Base-by-base conservation (phyloP, 2,888 invertebrate species). In the Crossocerus cetratus region DNA sequence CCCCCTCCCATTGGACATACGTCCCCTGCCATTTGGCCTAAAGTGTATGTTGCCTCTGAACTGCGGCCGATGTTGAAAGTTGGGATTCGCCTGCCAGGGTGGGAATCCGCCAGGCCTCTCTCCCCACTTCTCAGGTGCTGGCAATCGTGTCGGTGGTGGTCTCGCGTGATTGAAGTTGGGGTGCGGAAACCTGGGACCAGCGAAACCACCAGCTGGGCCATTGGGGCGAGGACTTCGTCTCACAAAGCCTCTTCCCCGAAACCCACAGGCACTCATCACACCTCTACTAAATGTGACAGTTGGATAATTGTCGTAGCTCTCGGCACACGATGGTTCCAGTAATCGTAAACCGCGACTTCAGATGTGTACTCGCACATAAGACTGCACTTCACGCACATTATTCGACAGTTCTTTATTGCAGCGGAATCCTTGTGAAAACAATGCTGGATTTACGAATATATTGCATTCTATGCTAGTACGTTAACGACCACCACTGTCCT, bases 261-360 rank as follows among this genome's bases (percentile, higher is more conserved):
- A 89, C 68, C 84, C 81, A 69, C 83, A 81, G 73, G 81, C 80
- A 56, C 85, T 87, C 88, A 88, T 88, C 72, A 84, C 86, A 80
- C 76, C 32, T 32, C 8, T 71, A 69, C 61, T 14, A 44, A 64
- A 69, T 53, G 13, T 32, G 43, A 62, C n/a, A 45, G 66, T 55
- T 57, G 54, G 67, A 63, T 63, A 73, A 70, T 70, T 22, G 67
- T 62, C 54, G 56, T 20, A 43, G 64, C 58, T 74, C 58, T 49
- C 54, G 65, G 64, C 49, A 14, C 53, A 62, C 43, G 58, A 42
- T 59, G 58, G 53, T 58, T 55, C 61, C 53, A 55, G 74, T 22
- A 64, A 45, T 69, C 61, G 61, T 64, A 2, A 0, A n/a, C 66
- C 21, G 23, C 44, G 61, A 57, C 55, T 54, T 4, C 75, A 53